Conservation (phyloP, 2,888 invertebrate species). For the Hecatera dysodea region DNA sequence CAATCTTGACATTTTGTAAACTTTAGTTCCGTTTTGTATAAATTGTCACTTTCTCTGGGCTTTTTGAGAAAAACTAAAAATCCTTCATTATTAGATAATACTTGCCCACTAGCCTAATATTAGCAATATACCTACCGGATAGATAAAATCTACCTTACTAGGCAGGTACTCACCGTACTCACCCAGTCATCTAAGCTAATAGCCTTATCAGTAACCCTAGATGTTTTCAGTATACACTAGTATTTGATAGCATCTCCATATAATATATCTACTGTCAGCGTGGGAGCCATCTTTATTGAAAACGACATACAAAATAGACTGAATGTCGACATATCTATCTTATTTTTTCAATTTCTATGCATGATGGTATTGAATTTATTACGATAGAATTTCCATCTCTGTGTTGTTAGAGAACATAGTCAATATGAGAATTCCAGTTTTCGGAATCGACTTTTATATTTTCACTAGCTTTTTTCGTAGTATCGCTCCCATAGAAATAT, state of each 20-base stretch:
- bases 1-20: too few species aligned
- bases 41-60: too few species aligned
- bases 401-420: constrained; percentile 1
- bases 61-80: too few species aligned
- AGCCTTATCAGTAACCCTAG: neutral
- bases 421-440: neutral
- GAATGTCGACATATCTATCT: constrained; percentile 30
- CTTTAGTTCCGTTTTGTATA: too few species aligned
- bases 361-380: constrained; percentile 22
- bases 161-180: too few species aligned
- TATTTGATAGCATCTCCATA: neutral
- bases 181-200: neutral
- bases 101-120: too few species aligned
- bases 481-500: too few species aligned
- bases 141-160: too few species aligned
- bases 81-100: too few species aligned
- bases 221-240: constrained; percentile 15
- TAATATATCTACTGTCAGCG: neutral
- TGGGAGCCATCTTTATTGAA: constrained; percentile 23
- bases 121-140: too few species aligned
- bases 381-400: constrained; percentile 37
- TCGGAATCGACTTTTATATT: neutral
- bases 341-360: constrained; percentile 40
- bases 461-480: too few species aligned
- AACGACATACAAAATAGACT: constrained; percentile 37